Evolutionary conservation across 2,797 vertebrate genomes (phyloP).

Genomic region (Tapera naevia): DNA sequence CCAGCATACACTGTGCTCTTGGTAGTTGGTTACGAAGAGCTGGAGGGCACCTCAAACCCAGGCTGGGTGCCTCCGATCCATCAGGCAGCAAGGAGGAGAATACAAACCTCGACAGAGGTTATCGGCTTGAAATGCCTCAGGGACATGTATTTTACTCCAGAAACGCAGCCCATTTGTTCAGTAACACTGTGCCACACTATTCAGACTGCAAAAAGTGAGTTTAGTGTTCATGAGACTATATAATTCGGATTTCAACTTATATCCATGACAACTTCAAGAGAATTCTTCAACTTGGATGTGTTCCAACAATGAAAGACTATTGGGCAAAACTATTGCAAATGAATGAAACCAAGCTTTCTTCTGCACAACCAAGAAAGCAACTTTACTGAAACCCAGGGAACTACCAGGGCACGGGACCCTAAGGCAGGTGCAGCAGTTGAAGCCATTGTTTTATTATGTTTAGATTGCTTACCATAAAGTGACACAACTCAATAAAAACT

Average conservation of each 20-base stretch:
- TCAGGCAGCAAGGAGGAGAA: background rate
- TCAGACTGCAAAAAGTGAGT: background rate
- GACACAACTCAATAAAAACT: background rate
- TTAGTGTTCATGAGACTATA: background rate
- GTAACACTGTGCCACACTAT: background rate
- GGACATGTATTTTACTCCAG: background rate
- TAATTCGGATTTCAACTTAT: background rate
- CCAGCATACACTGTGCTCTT: no score
- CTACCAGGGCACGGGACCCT: accelerated
- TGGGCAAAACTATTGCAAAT: background rate
- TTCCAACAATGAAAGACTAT: background rate
- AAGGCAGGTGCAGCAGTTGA: background rate
- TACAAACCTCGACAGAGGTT: accelerated
- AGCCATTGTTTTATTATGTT: background rate
- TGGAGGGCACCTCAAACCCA: background rate
- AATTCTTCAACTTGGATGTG: background rate
- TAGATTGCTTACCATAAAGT: constrained; percentile 7
- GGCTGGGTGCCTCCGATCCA: no score
- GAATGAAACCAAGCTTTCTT: background rate
- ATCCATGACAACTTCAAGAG: accelerated
- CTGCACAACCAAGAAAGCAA: background rate
- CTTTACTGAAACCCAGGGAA: background rate
- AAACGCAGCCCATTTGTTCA: accelerated
- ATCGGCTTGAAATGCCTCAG: background rate
- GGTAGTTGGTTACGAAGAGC: no score